phyloP scores from a whole-genome alignment of 2,113 vertebrate species.

The Fulmarus glacialis region DNA sequence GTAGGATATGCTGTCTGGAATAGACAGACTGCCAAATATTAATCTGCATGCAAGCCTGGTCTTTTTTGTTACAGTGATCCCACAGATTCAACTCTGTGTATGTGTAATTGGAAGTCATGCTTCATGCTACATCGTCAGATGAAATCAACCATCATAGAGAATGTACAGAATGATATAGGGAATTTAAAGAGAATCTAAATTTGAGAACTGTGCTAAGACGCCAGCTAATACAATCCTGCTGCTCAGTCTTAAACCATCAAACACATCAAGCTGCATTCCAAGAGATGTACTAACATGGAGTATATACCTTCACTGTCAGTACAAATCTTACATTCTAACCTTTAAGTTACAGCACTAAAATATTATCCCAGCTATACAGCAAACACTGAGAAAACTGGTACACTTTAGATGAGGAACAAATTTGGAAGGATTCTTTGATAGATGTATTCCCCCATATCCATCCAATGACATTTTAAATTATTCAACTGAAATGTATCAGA shows the following conservation, averaged over 20 bases:
- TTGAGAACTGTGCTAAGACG: not conserved
- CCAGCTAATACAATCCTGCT: not conserved
- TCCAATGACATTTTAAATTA: not conserved
- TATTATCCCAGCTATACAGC: not conserved
- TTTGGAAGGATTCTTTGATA: not conserved
- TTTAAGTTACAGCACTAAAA: not conserved
- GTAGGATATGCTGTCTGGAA: not conserved
- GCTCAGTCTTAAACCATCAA: not conserved
- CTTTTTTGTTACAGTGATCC: not conserved
- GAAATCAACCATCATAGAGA: not conserved
- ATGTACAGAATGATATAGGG: fast-evolving
- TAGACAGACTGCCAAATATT: not conserved
- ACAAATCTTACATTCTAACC: not conserved
- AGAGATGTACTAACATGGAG: not conserved
- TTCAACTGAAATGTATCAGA: not conserved
- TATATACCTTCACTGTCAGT: not conserved
- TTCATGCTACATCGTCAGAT: not conserved
- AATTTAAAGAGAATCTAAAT: not conserved
- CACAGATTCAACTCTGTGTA: not conserved
- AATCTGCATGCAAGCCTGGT: not conserved
- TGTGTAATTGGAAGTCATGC: not conserved
- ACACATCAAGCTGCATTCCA: not conserved
- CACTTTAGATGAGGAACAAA: not conserved
- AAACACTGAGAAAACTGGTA: not conserved
- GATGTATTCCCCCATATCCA: not conserved